phyloP scores from a whole-genome alignment of 2,113 vertebrate species.

The Promerops cafer region DNA sequence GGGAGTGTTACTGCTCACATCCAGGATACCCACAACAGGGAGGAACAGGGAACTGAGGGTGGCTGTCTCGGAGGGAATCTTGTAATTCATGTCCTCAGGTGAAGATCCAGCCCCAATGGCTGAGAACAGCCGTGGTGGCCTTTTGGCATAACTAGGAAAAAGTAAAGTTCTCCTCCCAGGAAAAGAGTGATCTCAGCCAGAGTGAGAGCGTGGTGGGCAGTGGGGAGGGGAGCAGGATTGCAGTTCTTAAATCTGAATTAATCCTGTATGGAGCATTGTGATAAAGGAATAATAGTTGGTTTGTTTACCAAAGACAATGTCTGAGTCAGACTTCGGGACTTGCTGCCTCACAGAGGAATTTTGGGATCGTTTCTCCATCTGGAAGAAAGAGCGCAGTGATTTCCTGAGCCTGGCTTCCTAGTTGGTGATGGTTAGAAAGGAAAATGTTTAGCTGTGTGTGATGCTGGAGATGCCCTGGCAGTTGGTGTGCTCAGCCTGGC shows the following conservation, averaged over 20 bases:
- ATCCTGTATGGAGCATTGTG: not conserved
- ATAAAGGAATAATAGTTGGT: not conserved
- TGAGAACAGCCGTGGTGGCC: rapidly evolving
- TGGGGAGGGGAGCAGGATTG: not conserved
- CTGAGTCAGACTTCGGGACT: not conserved
- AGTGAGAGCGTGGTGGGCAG: rapidly evolving
- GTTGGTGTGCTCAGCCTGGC: not conserved
- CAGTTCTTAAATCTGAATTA: not conserved
- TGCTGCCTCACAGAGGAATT: not conserved
- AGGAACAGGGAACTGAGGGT: not conserved
- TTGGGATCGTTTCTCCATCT: not conserved
- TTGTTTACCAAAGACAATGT: conserved; percentile 20
- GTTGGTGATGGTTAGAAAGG: not conserved
- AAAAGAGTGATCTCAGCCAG: not conserved
- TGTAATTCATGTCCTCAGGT: not conserved
- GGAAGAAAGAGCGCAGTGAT: not conserved
- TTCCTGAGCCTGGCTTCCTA: not conserved
- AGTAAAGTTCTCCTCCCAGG: not conserved
- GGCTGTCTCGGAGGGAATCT: not conserved
- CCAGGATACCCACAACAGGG: not conserved
- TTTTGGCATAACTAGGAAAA: not conserved
- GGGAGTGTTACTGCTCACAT: not conserved
- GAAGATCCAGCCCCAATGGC: rapidly evolving
- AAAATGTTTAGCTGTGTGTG: not conserved
- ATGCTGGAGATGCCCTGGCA: not conserved